These are phyloP conservation scores for Norana najaformis DNA, from an alignment of 2,888 invertebrate species.

Conservation along the genomic window DNA sequence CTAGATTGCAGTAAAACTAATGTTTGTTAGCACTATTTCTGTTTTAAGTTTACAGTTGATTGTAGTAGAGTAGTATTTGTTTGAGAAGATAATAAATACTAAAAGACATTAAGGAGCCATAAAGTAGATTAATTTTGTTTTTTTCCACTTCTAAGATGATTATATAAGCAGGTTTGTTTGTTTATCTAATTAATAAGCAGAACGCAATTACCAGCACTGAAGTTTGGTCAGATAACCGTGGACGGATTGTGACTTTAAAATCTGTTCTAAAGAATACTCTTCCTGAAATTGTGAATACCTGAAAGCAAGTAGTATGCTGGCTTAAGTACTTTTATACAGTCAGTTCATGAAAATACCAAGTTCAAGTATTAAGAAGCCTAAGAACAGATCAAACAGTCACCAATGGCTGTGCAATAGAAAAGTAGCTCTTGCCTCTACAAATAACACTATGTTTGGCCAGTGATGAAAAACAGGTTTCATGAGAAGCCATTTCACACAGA, in stretches of 20 bases:
- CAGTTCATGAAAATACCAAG: no score
- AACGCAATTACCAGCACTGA: constrained; percentile 76
- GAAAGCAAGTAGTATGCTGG: constrained; percentile 38
- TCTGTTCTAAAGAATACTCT: constrained; percentile 87
- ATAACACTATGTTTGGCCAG: no score
- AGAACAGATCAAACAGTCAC: no score
- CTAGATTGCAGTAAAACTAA: no score
- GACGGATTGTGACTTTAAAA: constrained; percentile 82
- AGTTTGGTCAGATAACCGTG: constrained; percentile 91
- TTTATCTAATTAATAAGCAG: not conserved
- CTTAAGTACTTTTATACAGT: not conserved
- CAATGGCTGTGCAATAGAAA: no score
- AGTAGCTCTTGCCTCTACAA: no score
- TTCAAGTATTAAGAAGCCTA: no score
- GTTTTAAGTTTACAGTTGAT: no score
- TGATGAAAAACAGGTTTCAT: no score
- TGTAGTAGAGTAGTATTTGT: no score
- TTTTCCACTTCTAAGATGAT: not conserved
- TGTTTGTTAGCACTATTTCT: no score
- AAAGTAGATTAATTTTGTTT: not conserved
- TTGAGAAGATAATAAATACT: not conserved
- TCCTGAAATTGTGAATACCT: constrained; percentile 90
- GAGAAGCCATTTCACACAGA: no score
- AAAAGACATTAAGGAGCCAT: not conserved
- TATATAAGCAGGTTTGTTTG: not conserved